Conservation (phyloP, 2,113 vertebrate species). For the Grammomys surdaster region DNA sequence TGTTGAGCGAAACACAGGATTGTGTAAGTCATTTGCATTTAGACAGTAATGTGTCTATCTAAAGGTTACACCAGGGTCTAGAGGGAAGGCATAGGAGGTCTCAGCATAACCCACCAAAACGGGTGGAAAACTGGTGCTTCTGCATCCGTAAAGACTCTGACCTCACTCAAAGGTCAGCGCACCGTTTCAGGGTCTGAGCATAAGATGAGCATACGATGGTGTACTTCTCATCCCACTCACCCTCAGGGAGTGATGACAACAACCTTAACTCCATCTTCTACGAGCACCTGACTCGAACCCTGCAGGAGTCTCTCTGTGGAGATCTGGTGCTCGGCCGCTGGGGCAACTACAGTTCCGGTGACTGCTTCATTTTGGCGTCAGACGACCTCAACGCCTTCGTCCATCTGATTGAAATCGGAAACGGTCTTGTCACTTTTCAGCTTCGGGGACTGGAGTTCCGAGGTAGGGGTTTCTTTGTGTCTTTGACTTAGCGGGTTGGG, state of each 20-base stretch:
- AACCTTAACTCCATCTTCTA: constrained; percentile 99
- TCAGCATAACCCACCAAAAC: neutral
- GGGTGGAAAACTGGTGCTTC: fast-evolving
- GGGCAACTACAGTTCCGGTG: constrained; percentile 97
- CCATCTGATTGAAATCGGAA: constrained; percentile 97
- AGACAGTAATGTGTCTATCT: neutral
- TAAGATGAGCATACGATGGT: too few species aligned
- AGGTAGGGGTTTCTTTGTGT: constrained; percentile 87
- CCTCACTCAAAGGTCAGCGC: neutral
- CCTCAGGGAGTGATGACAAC: constrained; percentile 95
- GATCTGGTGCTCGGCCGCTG: constrained; percentile 97
- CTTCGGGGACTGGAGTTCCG: constrained; percentile 98
- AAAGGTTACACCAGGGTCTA: neutral
- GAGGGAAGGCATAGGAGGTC: neutral
- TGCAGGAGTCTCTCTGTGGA: constrained; percentile 97
- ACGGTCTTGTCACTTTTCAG: constrained; percentile 98
- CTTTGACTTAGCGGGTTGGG: neutral
- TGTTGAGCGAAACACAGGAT: neutral
- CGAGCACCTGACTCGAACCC: constrained; percentile 96
- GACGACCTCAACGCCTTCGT: constrained; percentile 99
- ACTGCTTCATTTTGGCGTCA: constrained; percentile 98
- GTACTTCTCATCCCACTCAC: neutral
- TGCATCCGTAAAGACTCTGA: too few species aligned
- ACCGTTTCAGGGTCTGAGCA: neutral
- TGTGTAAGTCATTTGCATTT: neutral